phyloP scores from a whole-genome alignment of 2,888 invertebrate species.

The Ernsta delagoae region DNA sequence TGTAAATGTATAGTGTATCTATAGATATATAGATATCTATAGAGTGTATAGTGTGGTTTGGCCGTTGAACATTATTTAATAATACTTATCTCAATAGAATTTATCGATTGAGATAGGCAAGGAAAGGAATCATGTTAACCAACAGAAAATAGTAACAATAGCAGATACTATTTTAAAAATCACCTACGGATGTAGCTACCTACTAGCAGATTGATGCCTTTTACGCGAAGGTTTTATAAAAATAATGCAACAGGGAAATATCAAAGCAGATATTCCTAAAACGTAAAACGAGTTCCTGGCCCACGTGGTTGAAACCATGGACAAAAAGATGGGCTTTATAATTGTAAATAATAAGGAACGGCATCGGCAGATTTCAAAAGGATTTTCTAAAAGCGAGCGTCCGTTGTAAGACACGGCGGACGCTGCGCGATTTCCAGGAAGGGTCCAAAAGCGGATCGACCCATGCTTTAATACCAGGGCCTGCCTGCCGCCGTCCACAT shows the following conservation, averaged over 20 bases:
- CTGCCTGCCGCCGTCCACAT: slow-evolving; percentile 62
- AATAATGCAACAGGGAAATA: neutral
- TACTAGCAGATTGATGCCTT: too few species aligned
- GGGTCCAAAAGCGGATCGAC: slow-evolving; percentile 68
- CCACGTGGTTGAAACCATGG: slow-evolving; percentile 31
- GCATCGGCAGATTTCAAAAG: slow-evolving; percentile 75
- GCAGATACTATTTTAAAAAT: too few species aligned
- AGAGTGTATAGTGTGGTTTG: too few species aligned
- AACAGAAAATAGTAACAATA: too few species aligned
- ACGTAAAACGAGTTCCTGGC: slow-evolving; percentile 29
- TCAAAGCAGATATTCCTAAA: slow-evolving; percentile 16
- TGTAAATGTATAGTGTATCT: too few species aligned
- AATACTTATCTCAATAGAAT: too few species aligned
- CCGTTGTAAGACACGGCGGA: slow-evolving; percentile 51
- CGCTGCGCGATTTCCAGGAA: slow-evolving; percentile 76
- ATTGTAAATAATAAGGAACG: slow-evolving; percentile 41
- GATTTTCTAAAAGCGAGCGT: slow-evolving; percentile 56
- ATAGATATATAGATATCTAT: too few species aligned
- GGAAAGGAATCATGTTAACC: too few species aligned
- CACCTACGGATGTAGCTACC: too few species aligned
- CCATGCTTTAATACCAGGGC: slow-evolving; percentile 55
- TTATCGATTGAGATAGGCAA: too few species aligned
- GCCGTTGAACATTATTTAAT: too few species aligned
- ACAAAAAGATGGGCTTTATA: slow-evolving; percentile 31
- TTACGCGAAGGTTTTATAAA: neutral